Base-by-base conservation (phyloP, 1,140 invertebrate genomes). In the Anoplophora glabripennis region DNA sequence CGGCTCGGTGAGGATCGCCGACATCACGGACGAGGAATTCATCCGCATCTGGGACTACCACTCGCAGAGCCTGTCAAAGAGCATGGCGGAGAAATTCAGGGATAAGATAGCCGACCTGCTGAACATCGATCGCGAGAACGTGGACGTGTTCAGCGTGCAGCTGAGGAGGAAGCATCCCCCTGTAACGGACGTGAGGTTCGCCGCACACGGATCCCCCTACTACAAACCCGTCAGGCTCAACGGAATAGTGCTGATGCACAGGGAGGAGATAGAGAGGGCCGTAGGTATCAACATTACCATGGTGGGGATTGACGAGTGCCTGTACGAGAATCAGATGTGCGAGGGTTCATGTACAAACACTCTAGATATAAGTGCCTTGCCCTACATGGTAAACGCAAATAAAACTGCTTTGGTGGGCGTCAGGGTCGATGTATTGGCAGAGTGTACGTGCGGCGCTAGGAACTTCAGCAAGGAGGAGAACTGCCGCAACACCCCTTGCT, bases 301-400 rank as follows among this genome's bases (percentile, higher is more conserved):
- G 94, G 93, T 98, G 2, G 94, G 93, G 53, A 98, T 99, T 63
- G 94, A 99, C 70, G 94, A 98, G 78, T 99, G 96, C 76, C 79
- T 96, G 28, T 93, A 94, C 73, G 93, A 96, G 79, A 94, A 96
- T 72, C 89, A 93, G 70, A 90, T 90, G 78, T 98, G 95, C 77
- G 94, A 97, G 77, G 93, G 92, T 7, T 96, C 94, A 49, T 98
- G 96, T 77, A 95, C 93, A 1, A 98, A 96, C 77, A 84, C 86
- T 34, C 77, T 97, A 21, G 90, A 93, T 66, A 93, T 96, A 48
- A 93, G 89, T 74, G 85, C 87, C 59, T 77, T 93, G 53, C 95
- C 95, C 0, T 94, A 95, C 64, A 91, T 96, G 85, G 93, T 98
- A 0, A 98, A 98, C 78, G 90, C 96, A 7, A 99, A 98, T 72